Evolutionary conservation across 2,113 vertebrate species (phyloP).

Genomic region (Athene cunicularia): DNA sequence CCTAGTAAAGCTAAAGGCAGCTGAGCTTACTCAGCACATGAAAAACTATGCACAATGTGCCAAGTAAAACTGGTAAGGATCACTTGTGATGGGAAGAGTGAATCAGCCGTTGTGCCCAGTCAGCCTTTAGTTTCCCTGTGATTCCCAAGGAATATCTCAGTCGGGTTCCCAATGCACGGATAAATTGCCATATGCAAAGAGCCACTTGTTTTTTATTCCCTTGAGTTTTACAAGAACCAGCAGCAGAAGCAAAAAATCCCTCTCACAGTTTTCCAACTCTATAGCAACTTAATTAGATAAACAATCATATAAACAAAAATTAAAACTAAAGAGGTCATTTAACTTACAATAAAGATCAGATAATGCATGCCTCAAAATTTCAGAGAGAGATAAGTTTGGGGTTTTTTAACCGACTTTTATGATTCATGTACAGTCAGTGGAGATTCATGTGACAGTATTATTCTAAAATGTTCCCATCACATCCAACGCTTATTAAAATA

Average conservation of each 20-base stretch:
- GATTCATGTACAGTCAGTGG: background rate
- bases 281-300: background rate
- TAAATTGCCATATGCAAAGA: background rate
- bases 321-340: background rate
- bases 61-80: background rate
- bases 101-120: conserved; percentile 12
- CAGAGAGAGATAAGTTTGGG: background rate
- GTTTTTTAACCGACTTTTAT: background rate
- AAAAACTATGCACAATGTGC: background rate
- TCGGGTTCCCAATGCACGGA: background rate
- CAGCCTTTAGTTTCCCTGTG: background rate
- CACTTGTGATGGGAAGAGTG: background rate
- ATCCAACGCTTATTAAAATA: conserved; percentile 38
- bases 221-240: background rate
- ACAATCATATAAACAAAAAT: background rate
- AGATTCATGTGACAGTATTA: background rate
- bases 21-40: conserved; percentile 16
- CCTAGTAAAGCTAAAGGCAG: background rate
- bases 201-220: background rate
- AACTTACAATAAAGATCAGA: background rate
- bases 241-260: background rate
- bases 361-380: background rate
- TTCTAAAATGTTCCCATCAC: background rate
- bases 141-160: background rate
- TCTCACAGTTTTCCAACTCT: background rate